Base-by-base conservation (phyloP, 37 sponge, comb jelly and placozoan genomes). In the Spongilla lacustris region DNA sequence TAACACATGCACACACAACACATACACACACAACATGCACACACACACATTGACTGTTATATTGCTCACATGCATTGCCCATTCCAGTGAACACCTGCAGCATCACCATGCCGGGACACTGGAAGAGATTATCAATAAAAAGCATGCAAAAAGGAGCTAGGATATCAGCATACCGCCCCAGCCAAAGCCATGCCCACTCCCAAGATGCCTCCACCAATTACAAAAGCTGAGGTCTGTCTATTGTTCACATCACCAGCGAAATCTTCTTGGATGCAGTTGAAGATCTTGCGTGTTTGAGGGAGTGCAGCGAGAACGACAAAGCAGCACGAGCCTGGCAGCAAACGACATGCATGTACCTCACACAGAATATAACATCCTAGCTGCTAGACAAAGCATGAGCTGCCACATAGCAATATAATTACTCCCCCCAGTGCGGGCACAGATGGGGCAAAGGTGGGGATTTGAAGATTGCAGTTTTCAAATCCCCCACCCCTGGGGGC, bases 91-190 rank as follows among this genome's bases (percentile, higher is more conserved):
- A 90, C 74, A 83, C 3, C 73, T 93, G 94, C 1, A 86, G 69
- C 25, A 86, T 23, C 14, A 89, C 88, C 94, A 89, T 93, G 31
- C 94, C 94, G 50, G 94, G 94, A 74, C 94, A 93, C 92, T 91
- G 72, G 0, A 83, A 14, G 6, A 29, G 66, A 34, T 67, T 30
- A 71, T 8, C 13, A 17, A 58, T 58, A 17, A 1, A 10, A 19
- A 58, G 19, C 58, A 58, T 10, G 58, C 58, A 58, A 58, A n/a
- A n/a, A n/a, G n/a, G 21, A 0, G 58, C 21, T 17, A 58, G 19
- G 1, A 19, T 58, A 17, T 17, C 19, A 13, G 58, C 92, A 86
- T 67, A 91, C 92, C 8, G 94, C 74, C 82, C 94, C 94, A 69
- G 87, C 75, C 29, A 93, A 48, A 33, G 91, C 82, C 94, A 93